These are phyloP conservation scores for Triops longicaudatus DNA, from an alignment of 1,140 invertebrate genomes.

Conservation along the genomic window DNA sequence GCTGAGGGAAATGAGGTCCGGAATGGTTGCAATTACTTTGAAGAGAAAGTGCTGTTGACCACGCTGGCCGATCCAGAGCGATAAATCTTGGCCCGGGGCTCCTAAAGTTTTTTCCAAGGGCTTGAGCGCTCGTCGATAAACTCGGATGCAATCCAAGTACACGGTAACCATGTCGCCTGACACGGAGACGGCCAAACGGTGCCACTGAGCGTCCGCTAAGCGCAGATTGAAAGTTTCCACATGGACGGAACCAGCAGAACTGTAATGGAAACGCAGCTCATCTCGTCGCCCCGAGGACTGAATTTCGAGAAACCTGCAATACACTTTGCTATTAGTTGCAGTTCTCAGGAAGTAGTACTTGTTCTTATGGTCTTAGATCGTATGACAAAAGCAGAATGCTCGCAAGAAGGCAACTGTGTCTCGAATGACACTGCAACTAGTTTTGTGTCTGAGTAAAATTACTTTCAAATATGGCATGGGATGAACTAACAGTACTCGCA, in stretches of 20 bases:
- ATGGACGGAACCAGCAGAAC: constrained; percentile 50
- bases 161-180: constrained; percentile 72
- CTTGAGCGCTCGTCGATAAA: constrained; percentile 63
- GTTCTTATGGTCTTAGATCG: no score
- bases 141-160: constrained; percentile 72
- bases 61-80: constrained; percentile 78
- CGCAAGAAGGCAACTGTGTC: no score
- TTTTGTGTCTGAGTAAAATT: no score
- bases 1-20: background rate
- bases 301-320: constrained; percentile 71
- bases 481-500: no score
- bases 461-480: no score
- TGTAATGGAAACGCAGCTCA: constrained; percentile 56
- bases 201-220: constrained; percentile 76
- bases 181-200: constrained; percentile 69
- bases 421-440: no score
- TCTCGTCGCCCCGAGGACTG: constrained; percentile 79
- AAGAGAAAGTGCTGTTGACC: constrained; percentile 75
- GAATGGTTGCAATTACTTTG: constrained; percentile 55
- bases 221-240: constrained; percentile 78
- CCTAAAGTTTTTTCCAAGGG: constrained; percentile 63
- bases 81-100: constrained; percentile 42
- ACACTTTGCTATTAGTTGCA: background rate
- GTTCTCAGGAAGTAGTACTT: no score
- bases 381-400: no score